These are phyloP conservation scores for Sinelater perroti DNA, from an alignment of 2,888 invertebrate species.

Conservation along the genomic window DNA sequence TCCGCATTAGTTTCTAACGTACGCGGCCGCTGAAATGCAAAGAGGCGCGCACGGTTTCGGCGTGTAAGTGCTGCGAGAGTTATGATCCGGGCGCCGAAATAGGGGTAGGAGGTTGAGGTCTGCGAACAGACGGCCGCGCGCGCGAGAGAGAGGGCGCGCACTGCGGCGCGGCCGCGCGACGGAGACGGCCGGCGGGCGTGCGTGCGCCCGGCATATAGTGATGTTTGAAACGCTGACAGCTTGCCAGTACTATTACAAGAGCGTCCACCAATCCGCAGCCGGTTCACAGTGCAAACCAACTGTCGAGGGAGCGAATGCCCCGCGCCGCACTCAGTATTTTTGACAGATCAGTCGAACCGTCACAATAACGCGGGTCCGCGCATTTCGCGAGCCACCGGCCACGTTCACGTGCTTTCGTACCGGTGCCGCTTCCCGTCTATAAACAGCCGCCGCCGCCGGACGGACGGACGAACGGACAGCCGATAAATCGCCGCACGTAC, in stretches of 20 bases:
- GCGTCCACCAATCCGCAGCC: slow-evolving; percentile 59
- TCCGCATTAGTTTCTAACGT: slow-evolving; percentile 47
- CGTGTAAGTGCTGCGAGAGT: slow-evolving; percentile 56
- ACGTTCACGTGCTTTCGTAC: slow-evolving; percentile 22
- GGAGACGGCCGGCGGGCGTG: slow-evolving; percentile 54
- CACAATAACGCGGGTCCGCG: slow-evolving; percentile 52
- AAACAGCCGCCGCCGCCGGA: slow-evolving; percentile 16
- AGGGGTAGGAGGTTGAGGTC: slow-evolving; percentile 60
- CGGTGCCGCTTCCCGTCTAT: slow-evolving; percentile 18
- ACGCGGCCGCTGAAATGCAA: slow-evolving; percentile 39
- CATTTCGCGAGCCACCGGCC: slow-evolving; percentile 47
- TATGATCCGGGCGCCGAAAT: slow-evolving; percentile 57
- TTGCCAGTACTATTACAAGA: slow-evolving; percentile 61
- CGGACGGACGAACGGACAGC: slow-evolving; percentile 19
- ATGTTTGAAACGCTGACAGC: slow-evolving; percentile 64
- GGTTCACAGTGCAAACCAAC: slow-evolving; percentile 59
- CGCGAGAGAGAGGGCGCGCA: slow-evolving; percentile 40
- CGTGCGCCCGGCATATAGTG: slow-evolving; percentile 61
- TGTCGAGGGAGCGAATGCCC: slow-evolving; percentile 53
- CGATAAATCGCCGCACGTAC: slow-evolving; percentile 15
- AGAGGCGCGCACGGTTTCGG: slow-evolving; percentile 40
- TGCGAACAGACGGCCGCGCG: slow-evolving; percentile 54
- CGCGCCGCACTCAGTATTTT: slow-evolving; percentile 49
- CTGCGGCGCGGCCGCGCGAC: slow-evolving; percentile 40
- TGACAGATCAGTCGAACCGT: slow-evolving; percentile 53